Percentiles rank a stretch among this genome's conserved stretches.
phyloP scores from a whole-genome alignment of 2,113 vertebrate species.

The Candoia aspera region DNA sequence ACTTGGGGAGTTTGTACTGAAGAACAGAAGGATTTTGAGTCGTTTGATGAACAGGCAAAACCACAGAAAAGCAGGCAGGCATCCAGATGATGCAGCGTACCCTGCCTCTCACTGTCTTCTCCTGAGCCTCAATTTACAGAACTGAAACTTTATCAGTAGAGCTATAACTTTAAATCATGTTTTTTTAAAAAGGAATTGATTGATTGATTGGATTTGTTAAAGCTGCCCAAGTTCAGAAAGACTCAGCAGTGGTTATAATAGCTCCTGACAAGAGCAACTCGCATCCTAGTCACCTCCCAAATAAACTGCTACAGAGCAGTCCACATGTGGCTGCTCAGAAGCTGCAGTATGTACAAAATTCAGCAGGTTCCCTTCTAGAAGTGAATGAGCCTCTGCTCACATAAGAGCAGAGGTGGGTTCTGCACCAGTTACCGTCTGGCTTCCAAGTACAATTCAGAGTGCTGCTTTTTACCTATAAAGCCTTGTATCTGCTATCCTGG shows the following conservation, averaged over 20 bases:
- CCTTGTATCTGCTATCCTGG: background rate
- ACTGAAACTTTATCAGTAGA: too few relatives aligned
- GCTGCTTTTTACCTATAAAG: background rate
- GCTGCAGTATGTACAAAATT: background rate
- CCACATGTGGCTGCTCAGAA: background rate
- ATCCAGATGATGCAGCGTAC: background rate
- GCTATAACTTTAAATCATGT: too few relatives aligned
- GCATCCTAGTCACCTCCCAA: background rate
- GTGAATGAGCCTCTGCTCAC: background rate
- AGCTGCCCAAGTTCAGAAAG: background rate
- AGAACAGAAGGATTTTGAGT: background rate
- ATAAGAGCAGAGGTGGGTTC: background rate
- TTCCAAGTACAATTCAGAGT: background rate
- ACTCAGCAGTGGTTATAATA: background rate
- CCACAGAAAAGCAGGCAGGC: background rate
- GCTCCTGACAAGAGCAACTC: background rate
- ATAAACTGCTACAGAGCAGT: background rate
- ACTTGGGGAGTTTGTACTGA: background rate
- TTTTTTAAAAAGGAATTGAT: too few relatives aligned
- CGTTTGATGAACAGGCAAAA: background rate
- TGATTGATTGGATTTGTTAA: background rate
- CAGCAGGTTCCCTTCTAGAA: background rate
- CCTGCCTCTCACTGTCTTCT: background rate
- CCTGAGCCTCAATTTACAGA: background rate
- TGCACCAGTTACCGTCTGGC: background rate